Conservation (phyloP, 2,888 invertebrate genomes). For the Micoletzkya japonica region DNA sequence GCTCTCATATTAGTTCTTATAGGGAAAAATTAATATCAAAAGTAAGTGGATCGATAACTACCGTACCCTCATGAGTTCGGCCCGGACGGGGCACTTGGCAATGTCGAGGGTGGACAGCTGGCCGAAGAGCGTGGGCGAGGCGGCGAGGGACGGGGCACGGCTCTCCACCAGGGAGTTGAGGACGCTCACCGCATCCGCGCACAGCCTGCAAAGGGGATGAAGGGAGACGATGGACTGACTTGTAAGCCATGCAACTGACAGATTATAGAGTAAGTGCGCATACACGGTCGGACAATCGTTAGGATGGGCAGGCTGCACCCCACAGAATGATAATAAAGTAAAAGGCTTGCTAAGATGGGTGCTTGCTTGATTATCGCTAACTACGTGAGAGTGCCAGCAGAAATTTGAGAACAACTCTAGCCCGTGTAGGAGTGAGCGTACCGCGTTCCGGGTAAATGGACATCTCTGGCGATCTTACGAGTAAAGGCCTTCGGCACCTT, state of each 20-base stretch:
- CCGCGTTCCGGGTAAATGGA: too few species aligned
- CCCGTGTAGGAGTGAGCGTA: too few species aligned
- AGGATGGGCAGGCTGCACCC: too few species aligned
- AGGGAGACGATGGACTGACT: not conserved
- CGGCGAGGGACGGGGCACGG: slow-evolving; percentile 37
- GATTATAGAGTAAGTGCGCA: not conserved
- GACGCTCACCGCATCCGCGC: slow-evolving; percentile 63
- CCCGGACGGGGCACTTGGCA: slow-evolving; percentile 28
- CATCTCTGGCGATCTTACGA: too few species aligned
- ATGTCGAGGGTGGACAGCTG: slow-evolving; percentile 34
- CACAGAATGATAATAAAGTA: too few species aligned
- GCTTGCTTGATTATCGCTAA: too few species aligned
- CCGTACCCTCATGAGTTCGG: slow-evolving; percentile 27
- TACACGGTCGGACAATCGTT: not conserved
- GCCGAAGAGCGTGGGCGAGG: slow-evolving; percentile 37
- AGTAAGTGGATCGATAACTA: not conserved
- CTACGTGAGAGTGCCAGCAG: too few species aligned
- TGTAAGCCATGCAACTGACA: not conserved
- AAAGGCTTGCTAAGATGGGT: too few species aligned
- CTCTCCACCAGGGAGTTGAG: slow-evolving; percentile 70
- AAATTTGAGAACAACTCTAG: too few species aligned
- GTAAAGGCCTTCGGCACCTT: too few species aligned
- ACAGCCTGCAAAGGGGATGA: slow-evolving; percentile 33
- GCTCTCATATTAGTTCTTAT: not conserved
- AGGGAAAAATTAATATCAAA: not conserved